Percentiles rank a stretch among this genome's conserved stretches.
phyloP scores from a whole-genome alignment of 2,113 vertebrate species.

The Carassius gibelio region DNA sequence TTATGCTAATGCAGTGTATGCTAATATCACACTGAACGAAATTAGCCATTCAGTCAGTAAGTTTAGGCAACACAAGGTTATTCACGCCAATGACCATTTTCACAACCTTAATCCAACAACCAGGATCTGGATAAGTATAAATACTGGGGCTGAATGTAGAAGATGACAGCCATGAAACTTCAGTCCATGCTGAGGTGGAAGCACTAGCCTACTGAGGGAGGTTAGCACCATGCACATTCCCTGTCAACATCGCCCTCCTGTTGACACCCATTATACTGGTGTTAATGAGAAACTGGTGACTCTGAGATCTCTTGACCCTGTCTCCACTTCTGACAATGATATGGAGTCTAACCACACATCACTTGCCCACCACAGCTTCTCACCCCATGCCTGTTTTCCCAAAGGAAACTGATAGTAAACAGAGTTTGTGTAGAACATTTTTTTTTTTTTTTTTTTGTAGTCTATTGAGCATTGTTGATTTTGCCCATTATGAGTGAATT shows the following conservation, averaged over 20 bases:
- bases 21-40: not conserved
- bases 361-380: not conserved
- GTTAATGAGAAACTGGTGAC: conserved; percentile 54
- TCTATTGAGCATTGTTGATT: not conserved
- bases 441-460: not conserved
- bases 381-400: conserved; percentile 2
- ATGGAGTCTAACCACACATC: conserved; percentile 17
- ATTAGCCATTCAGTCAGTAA: not conserved
- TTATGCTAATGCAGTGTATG: not conserved
- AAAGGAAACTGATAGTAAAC: not conserved
- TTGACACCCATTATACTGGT: conserved; percentile 46
- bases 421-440: not conserved
- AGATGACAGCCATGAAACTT: not conserved
- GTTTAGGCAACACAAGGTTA: not conserved
- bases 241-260: conserved; percentile 43
- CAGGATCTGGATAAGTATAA: conserved; percentile 12
- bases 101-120: not conserved
- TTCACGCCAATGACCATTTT: not conserved
- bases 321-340: conserved; percentile 36
- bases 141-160: not conserved
- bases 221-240: conserved; percentile 6
- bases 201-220: conserved; percentile 24
- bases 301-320: conserved; percentile 45
- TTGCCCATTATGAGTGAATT: not conserved
- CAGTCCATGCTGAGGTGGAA: not conserved